phyloP scores from a whole-genome alignment of 2,888 invertebrate species.

The Nesidiocoris tenuis region DNA sequence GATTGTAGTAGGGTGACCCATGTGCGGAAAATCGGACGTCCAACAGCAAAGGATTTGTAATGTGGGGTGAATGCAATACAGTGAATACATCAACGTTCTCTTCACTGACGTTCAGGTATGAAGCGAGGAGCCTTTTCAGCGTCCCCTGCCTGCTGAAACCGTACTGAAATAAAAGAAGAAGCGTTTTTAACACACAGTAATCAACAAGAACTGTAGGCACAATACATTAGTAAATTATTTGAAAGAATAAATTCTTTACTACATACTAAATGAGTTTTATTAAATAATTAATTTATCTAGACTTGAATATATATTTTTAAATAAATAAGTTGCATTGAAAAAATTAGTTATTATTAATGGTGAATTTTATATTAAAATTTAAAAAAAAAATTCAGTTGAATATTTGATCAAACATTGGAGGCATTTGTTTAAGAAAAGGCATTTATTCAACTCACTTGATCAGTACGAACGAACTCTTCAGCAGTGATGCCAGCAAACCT shows the following conservation, averaged over 20 bases:
- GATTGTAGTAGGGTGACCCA: slow-evolving; percentile 88
- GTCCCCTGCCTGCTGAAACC: slow-evolving; percentile 72
- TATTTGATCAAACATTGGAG: not conserved
- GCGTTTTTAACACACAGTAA: no score
- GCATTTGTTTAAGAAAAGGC: no score
- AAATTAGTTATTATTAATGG: no score
- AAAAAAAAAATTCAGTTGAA: not conserved
- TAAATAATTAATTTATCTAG: no score
- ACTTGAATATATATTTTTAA: not conserved
- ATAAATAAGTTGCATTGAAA: not conserved
- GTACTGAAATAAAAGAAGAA: slow-evolving; percentile 55
- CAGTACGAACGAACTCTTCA: slow-evolving; percentile 77
- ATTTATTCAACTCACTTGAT: slow-evolving; percentile 49
- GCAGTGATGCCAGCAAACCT: slow-evolving; percentile 77
- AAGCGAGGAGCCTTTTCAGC: slow-evolving; percentile 64
- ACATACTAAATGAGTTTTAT: not conserved
- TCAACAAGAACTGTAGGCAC: no score
- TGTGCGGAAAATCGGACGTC: slow-evolving; percentile 92
- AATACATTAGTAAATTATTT: no score
- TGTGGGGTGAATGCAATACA: slow-evolving; percentile 68
- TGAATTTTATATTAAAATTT: no score
- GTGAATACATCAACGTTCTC: slow-evolving; percentile 93
- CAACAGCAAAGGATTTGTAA: slow-evolving; percentile 59
- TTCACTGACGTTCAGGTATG: slow-evolving; percentile 72
- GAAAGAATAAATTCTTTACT: not conserved